Evolutionary conservation across 2,888 invertebrate species (phyloP), one percentile per base, ranked within the genome.

Genomic region (Baronia brevicornis): DNA sequence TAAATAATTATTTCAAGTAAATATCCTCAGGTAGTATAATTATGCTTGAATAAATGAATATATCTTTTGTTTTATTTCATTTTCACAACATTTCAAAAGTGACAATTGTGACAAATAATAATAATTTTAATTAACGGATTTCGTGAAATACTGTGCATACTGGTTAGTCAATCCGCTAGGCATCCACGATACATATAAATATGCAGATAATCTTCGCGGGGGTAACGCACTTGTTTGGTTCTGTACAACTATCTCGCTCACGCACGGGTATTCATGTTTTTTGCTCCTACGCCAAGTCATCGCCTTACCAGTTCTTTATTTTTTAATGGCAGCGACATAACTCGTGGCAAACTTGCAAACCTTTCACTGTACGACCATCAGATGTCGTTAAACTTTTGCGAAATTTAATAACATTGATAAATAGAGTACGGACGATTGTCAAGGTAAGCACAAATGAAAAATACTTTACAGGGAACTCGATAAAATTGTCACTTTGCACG

Each of bases 151-250:
- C n/a, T n/a, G n/a, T n/a, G n/a, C n/a, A 25, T 28, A 21, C 30
- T 38, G 36, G 34, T 38, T 38, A 43, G 45, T 47, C 43, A 44
- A 46, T 54, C 52, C 48, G 50, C 59, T 60, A 62, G 55, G 44
- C 58, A 56, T 60, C 54, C 64, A 62, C 71, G 69, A 70, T 69
- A 71, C 69, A 68, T 67, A 69, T 69, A 72, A 69, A 71, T 64
- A 60, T 50, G 52, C 56, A 51, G 60, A 70, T 72, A 61, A 71
- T 73, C 79, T 72, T 72, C 72, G 79, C 59, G 80, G 82, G 80
- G 82, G 80, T 80, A 82, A 77, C 75, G 79, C 72, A 79, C 82
- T 82, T 80, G 75, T 79, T 77, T 60, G 69, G 63, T 60, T 62
- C 60, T 45, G 35, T 38, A 50, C 52, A 39, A 51, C 63, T 54